Conservation (phyloP, 2,888 invertebrate genomes). For the Tetrapedia diversipes region DNA sequence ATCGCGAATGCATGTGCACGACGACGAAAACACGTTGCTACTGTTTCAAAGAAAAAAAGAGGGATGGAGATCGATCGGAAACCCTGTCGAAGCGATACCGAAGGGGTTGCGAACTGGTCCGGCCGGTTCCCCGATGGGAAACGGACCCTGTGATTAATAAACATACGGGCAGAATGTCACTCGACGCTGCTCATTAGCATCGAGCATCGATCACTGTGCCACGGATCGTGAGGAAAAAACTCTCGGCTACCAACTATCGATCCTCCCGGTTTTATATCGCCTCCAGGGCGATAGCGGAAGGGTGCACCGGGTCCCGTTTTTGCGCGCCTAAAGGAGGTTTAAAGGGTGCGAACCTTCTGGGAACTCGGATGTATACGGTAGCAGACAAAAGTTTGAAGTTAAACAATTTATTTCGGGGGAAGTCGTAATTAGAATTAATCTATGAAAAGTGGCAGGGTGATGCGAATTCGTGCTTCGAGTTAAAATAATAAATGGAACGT, state of each 20-base stretch:
- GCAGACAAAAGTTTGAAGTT: too few species aligned
- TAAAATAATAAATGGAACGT: too few species aligned
- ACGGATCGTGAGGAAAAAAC: slow-evolving; percentile 30
- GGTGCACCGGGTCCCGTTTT: slow-evolving; percentile 23
- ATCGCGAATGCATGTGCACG: not conserved
- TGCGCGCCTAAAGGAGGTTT: not conserved
- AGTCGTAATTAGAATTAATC: too few species aligned
- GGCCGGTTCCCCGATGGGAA: slow-evolving; percentile 64
- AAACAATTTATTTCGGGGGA: slow-evolving; percentile 1
- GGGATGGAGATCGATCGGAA: slow-evolving; percentile 29
- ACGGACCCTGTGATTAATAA: slow-evolving; percentile 66
- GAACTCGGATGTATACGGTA: not conserved
- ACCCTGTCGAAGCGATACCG: slow-evolving; percentile 35
- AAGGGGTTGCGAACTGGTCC: slow-evolving; percentile 55
- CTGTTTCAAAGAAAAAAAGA: slow-evolving; percentile 16
- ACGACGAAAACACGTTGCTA: slow-evolving; percentile 14
- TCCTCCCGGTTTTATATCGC: slow-evolving; percentile 25
- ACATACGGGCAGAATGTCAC: slow-evolving; percentile 69
- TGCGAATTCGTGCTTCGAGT: too few species aligned
- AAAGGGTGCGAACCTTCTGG: slow-evolving; percentile 11
- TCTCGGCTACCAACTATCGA: slow-evolving; percentile 23
- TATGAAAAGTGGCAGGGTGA: too few species aligned
- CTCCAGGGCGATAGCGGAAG: not conserved
- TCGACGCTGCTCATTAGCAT: slow-evolving; percentile 69
- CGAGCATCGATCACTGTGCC: slow-evolving; percentile 49